Evolutionary conservation across 2,113 vertebrate genomes (phyloP).

Genomic region (Dipodomys ordii): DNA sequence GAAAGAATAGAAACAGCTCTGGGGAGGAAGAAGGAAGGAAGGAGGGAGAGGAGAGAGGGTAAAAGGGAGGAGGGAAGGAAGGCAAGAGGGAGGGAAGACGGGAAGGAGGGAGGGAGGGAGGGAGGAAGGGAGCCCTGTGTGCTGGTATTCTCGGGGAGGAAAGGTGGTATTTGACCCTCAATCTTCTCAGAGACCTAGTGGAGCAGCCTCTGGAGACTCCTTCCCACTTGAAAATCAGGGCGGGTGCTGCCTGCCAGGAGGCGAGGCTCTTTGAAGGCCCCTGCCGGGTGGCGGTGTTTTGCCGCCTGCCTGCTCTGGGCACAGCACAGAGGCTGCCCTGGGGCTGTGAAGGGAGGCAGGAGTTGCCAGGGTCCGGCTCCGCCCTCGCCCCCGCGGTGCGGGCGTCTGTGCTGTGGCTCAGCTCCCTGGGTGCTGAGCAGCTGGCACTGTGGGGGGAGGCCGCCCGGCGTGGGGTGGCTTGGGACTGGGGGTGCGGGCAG

Average conservation of each 20-base stretch:
- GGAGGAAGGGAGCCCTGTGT: fast-evolving
- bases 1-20: background rate
- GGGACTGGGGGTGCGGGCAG: fast-evolving
- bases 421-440: background rate
- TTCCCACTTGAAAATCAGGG: background rate
- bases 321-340: background rate
- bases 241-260: background rate
- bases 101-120: background rate
- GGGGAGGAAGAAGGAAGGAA: background rate
- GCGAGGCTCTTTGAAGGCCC: background rate
- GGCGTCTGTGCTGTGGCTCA: background rate
- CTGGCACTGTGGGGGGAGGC: background rate
- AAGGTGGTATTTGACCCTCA: background rate
- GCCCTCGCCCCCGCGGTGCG: too few relatives aligned
- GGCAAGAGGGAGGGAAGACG: background rate
- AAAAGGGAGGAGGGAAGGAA: too few relatives aligned
- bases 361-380: constrained; percentile 32
- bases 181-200: background rate
- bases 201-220: background rate
- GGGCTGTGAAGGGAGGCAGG: background rate
- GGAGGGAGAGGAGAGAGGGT: background rate
- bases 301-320: background rate
- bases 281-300: background rate
- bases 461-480: background rate
- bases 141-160: background rate